Evolutionary conservation across 1,140 invertebrate species (phyloP), one percentile per base, ranked within the genome.

Genomic region (Aphaenogaster rudis): DNA sequence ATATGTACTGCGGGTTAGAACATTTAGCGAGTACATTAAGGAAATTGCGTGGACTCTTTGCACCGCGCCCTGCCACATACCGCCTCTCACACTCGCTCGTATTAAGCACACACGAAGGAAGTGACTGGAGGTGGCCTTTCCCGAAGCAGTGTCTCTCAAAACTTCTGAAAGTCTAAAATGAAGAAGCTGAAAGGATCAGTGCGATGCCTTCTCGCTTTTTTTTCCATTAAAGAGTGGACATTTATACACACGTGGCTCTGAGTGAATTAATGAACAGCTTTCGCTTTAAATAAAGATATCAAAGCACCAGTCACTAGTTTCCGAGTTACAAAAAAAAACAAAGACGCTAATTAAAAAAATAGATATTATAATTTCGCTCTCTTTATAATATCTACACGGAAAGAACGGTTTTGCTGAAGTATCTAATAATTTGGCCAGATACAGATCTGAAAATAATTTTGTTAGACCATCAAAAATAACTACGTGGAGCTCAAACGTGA

Each of bases 21-120:
- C 93, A 91, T 94, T 95, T 94, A 94, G 93, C 92, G 85, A 95
- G 94, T 95, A 93, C 94, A 95, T 95, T 95, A 95, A 94, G 93
- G 91, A 95, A 95, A 95, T 95, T 95, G 94, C 93, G 92, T 93
- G 90, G 90, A 91, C 89, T 93, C 91, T 90, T 88, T 89, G 87
- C 90, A 90, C 89, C 81, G 82, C 86, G 79, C 88, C 85, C 90
- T 89, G 80, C 66, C 82, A 67, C 71, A 85, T 74, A 33, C 59
- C n/a, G n/a, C 66, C 59, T 57, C 74, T 57, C 85, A 64, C 85
- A 84, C 88, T 88, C 67, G 86, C 81, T 71, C 88, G 71, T 89
- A 89, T 89, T 78, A 87, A 90, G 50, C 88, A 87, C 88, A 63
- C 45, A 86, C 72, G 88, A 84, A 76, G 89, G 88, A 72, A 48